Conservation (phyloP, 2,888 invertebrate species). For the Helobdella robusta region DNA sequence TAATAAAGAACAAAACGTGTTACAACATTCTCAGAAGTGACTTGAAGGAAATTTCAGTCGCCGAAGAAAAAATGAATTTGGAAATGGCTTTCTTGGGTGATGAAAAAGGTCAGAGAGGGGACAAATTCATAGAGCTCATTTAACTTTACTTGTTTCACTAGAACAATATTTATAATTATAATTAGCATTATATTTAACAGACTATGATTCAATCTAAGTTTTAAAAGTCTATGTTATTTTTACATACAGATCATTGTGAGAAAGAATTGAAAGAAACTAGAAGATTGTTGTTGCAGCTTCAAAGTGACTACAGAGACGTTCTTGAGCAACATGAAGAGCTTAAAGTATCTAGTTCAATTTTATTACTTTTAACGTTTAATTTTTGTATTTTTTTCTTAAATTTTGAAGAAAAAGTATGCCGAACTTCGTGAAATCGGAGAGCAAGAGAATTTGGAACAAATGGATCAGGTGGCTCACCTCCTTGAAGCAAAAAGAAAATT, state of each 20-base stretch:
- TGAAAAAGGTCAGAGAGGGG: background rate
- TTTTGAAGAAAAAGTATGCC: no score
- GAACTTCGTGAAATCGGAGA: no score
- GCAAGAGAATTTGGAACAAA: no score
- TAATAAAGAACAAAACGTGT: background rate
- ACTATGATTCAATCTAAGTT: no score
- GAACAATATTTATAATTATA: no score
- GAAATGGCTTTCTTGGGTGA: background rate
- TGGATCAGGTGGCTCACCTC: no score
- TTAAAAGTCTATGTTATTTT: no score
- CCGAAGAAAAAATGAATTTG: background rate
- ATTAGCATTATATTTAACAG: no score
- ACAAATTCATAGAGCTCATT: no score
- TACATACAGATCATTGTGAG: no score
- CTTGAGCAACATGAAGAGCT: background rate
- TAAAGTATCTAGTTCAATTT: background rate
- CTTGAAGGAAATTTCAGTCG: background rate
- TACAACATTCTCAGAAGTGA: background rate
- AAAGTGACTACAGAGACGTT: background rate
- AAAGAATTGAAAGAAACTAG: background rate
- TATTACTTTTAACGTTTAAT: background rate
- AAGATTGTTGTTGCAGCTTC: background rate
- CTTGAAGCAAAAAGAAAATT: no score
- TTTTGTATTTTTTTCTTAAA: background rate
- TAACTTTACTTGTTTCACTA: no score